phyloP scores from a whole-genome alignment of 2,888 invertebrate species.

The Neoaliturus tenellus region DNA sequence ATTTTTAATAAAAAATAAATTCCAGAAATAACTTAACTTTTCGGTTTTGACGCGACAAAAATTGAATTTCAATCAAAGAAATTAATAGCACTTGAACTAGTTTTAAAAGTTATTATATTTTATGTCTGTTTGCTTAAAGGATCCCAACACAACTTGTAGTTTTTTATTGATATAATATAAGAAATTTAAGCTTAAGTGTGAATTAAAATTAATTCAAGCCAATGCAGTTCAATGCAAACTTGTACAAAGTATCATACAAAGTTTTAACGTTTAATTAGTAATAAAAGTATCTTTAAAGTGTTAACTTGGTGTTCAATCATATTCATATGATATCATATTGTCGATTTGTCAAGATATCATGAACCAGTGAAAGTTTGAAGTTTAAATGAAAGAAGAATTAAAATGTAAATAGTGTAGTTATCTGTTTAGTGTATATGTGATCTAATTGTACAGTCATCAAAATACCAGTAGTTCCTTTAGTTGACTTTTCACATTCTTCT shows the following conservation, averaged over 20 bases:
- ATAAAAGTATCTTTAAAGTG: not conserved
- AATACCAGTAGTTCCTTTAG: not conserved
- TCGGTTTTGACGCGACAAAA: too few relatives aligned
- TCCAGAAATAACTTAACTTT: too few relatives aligned
- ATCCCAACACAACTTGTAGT: too few relatives aligned
- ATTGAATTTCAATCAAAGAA: too few relatives aligned
- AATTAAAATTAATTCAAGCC: not conserved
- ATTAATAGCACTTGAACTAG: too few relatives aligned
- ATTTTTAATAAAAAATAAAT: too few relatives aligned
- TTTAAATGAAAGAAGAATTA: too few relatives aligned
- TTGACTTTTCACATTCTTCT: not conserved
- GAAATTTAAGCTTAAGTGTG: not conserved
- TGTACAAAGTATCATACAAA: not conserved
- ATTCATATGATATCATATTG: too few relatives aligned
- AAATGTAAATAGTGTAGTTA: not conserved
- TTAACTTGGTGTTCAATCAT: too few relatives aligned
- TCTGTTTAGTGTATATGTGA: not conserved
- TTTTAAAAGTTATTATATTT: too few relatives aligned
- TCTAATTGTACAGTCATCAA: not conserved
- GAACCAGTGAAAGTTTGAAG: too few relatives aligned
- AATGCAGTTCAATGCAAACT: constrained; percentile 1
- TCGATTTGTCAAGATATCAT: not conserved
- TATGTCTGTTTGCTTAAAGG: too few relatives aligned
- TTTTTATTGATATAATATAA: not conserved
- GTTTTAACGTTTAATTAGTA: not conserved